phyloP scores from a whole-genome alignment of 2,797 vertebrate genomes.

The Brotula barbata region DNA sequence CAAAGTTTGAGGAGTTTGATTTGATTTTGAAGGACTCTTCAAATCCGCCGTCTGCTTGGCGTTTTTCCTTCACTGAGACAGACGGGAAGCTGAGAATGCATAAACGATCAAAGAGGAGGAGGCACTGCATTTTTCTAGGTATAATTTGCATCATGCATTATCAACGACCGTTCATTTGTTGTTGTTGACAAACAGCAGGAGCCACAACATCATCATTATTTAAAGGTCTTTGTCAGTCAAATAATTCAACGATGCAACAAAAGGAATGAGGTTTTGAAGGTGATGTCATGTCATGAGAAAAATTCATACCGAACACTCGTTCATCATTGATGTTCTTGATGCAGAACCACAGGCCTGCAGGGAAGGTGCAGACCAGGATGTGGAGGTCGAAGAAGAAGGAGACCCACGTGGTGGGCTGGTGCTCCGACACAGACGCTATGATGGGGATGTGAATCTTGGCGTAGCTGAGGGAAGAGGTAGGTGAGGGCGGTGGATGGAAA shows the following conservation, averaged over 20 bases:
- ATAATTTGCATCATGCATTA: too few relatives aligned
- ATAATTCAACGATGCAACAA: slow-evolving; percentile 27
- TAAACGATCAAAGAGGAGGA: not conserved
- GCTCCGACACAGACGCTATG: slow-evolving; percentile 95
- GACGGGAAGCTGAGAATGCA: slow-evolving; percentile 4
- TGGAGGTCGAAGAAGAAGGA: slow-evolving; percentile 99
- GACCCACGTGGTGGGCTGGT: slow-evolving; percentile 80
- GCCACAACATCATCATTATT: too few relatives aligned
- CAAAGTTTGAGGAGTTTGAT: slow-evolving; percentile 18
- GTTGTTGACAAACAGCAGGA: too few relatives aligned
- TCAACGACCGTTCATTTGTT: too few relatives aligned
- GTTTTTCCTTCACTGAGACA: not conserved
- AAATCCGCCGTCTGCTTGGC: not conserved
- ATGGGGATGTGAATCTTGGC: slow-evolving; percentile 98
- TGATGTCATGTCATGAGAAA: slow-evolving; percentile 89
- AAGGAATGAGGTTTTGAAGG: too few relatives aligned
- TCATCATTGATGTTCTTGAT: slow-evolving; percentile 99
- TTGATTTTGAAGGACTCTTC: slow-evolving; percentile 2
- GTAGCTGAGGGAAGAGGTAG: slow-evolving; percentile 79
- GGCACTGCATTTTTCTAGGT: too few relatives aligned
- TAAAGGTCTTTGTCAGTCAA: too few relatives aligned
- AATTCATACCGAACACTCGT: slow-evolving; percentile 97
- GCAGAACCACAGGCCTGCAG: slow-evolving; percentile 99
- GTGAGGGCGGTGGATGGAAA: slow-evolving; percentile 5
- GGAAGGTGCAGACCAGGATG: slow-evolving; percentile 97